Evolutionary conservation across 2,888 invertebrate species (phyloP).

Genomic region (Monoplex corrugatus): DNA sequence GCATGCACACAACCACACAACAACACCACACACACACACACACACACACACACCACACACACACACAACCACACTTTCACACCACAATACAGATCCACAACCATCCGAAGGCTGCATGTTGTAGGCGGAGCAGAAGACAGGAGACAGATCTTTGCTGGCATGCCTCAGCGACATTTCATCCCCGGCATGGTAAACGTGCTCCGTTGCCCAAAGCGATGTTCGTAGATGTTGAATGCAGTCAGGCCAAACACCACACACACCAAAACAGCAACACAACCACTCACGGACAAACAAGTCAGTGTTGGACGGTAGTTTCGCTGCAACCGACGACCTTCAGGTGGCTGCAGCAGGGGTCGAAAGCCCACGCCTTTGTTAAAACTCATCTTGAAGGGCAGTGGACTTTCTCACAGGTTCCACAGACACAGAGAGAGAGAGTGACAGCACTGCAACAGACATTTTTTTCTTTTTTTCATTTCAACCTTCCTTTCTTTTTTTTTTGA

Average conservation of each 20-base stretch:
- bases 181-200: slow-evolving; percentile 14
- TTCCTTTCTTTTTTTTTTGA: too few species aligned
- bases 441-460: too few species aligned
- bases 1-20: neutral
- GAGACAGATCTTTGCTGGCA: slow-evolving; percentile 1
- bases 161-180: slow-evolving; percentile 23
- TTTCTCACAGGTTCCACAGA: too few species aligned
- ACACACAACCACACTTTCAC: neutral
- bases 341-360: slow-evolving; percentile 8
- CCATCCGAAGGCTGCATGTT: neutral
- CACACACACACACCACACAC: neutral
- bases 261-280: slow-evolving; percentile 17
- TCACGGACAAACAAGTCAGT: slow-evolving; percentile 34
- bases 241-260: slow-evolving; percentile 43
- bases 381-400: too few species aligned
- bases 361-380: too few species aligned
- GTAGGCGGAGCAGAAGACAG: slow-evolving; percentile 31
- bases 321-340: slow-evolving; percentile 15
- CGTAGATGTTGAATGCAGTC: slow-evolving; percentile 46
- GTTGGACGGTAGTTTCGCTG: slow-evolving; percentile 26
- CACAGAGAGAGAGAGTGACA: too few species aligned
- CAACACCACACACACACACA: neutral
- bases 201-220: slow-evolving; percentile 28
- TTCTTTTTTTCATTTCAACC: too few species aligned
- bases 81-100: neutral